A percentile compares a stretch with the other conserved stretches of the same genome.
phyloP scores from a whole-genome alignment of 2,797 vertebrate species.

The Leuciscus waleckii region DNA sequence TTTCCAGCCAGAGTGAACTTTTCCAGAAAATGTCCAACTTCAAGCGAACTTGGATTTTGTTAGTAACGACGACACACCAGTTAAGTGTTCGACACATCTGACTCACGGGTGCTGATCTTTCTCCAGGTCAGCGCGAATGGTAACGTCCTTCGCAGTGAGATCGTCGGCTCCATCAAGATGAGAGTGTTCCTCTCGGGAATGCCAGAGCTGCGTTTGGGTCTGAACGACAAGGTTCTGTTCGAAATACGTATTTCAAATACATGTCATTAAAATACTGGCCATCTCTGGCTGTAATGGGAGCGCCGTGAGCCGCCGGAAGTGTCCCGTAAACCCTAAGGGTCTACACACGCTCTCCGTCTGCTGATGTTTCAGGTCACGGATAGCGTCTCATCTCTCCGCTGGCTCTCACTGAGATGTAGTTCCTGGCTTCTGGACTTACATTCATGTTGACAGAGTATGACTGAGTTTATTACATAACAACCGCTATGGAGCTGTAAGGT shows the following conservation, averaged over 20 bases:
- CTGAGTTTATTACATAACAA: constrained; percentile 38
- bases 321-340: neutral
- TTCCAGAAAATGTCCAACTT: too few relatives aligned
- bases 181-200: constrained; percentile 97
- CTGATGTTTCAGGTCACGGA: constrained; percentile 14
- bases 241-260: constrained; percentile 66
- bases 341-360: constrained; percentile 5
- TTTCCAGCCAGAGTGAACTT: too few relatives aligned
- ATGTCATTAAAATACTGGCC: too few relatives aligned
- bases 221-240: constrained; percentile 98
- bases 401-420: neutral
- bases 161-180: constrained; percentile 99
- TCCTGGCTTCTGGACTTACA: constrained; percentile 27
- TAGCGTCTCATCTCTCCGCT: neutral
- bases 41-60: too few relatives aligned
- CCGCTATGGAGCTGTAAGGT: constrained; percentile 14
- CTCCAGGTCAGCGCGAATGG: constrained; percentile 95
- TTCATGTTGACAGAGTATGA: neutral
- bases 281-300: neutral
- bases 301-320: constrained; percentile 1
- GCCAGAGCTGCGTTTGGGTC: constrained; percentile 93
- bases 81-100: neutral
- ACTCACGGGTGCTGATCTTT: neutral
- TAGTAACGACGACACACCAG: accelerated
- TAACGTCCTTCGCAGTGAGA: constrained; percentile 95